Conservation (phyloP, 2,113 vertebrate species). For the Onychostoma macrolepis region DNA sequence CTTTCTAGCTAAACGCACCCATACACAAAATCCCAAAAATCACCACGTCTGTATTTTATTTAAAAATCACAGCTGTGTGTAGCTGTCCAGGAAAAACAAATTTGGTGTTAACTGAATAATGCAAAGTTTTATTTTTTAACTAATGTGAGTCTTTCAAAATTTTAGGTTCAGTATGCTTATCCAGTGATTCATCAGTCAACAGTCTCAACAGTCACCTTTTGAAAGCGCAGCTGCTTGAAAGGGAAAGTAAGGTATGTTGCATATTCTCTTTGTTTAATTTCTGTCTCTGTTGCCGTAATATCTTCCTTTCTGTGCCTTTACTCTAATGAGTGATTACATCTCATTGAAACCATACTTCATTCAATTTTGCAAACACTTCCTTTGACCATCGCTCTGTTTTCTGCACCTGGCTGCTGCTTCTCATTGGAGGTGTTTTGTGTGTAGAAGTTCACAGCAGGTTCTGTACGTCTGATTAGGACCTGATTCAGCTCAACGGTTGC, state of each 20-base stretch:
- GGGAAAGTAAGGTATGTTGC: background rate
- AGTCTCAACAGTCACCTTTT: too few relatives aligned
- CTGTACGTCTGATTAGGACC: background rate
- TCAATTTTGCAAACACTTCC: background rate
- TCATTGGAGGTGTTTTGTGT: background rate
- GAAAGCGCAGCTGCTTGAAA: background rate
- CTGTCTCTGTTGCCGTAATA: background rate
- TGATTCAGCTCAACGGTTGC: background rate
- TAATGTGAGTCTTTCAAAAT: background rate
- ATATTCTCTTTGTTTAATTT: background rate
- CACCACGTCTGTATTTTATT: background rate
- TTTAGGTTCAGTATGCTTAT: background rate
- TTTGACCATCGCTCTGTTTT: background rate
- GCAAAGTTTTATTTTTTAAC: background rate
- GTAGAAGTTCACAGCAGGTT: background rate
- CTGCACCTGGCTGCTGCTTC: background rate
- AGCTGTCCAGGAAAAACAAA: background rate
- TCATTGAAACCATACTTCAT: background rate
- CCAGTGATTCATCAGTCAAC: background rate
- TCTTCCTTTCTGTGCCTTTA: background rate
- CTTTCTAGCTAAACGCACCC: background rate
- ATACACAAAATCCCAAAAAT: background rate
- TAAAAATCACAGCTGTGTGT: background rate
- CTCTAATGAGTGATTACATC: background rate
- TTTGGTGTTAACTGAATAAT: background rate